These are phyloP conservation scores for Pilophorus perplexus DNA, from an alignment of 2,888 invertebrate genomes.

Conservation along the genomic window DNA sequence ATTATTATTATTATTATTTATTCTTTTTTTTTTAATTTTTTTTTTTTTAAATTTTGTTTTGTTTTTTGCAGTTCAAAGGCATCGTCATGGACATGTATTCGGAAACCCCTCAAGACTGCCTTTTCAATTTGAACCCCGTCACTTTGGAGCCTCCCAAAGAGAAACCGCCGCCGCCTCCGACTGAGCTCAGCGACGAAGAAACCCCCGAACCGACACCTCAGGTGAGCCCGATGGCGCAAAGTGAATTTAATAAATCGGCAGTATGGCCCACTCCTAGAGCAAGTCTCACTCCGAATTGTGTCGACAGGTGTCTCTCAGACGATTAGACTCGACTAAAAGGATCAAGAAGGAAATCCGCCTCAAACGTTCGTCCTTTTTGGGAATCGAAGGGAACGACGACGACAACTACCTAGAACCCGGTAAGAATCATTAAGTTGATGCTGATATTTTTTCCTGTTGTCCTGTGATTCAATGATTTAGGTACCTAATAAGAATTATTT, in stretches of 20 bases:
- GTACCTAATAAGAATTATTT: too few relatives aligned
- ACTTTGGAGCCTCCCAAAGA: conserved; percentile 76
- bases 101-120: conserved; percentile 40
- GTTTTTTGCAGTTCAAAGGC: conserved; percentile 26
- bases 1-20: too few relatives aligned
- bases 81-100: conserved; percentile 37
- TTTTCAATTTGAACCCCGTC: conserved; percentile 61
- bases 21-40: too few relatives aligned
- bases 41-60: background rate
- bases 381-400: conserved; percentile 66
- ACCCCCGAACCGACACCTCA: conserved; percentile 16
- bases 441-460: too few relatives aligned
- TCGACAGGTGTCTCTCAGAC: conserved; percentile 65
- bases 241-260: too few relatives aligned
- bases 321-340: conserved; percentile 77
- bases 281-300: too few relatives aligned
- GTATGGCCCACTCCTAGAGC: too few relatives aligned
- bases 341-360: conserved; percentile 82
- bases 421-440: too few relatives aligned
- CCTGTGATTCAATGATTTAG: too few relatives aligned
- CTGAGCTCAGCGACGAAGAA: conserved; percentile 56
- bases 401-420: conserved; percentile 51
- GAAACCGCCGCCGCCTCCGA: conserved; percentile 80
- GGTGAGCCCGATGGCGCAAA: too few relatives aligned
- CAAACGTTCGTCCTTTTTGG: conserved; percentile 80